phyloP scores from a whole-genome alignment of 2,888 invertebrate species.

The Cerceris rybyensis region DNA sequence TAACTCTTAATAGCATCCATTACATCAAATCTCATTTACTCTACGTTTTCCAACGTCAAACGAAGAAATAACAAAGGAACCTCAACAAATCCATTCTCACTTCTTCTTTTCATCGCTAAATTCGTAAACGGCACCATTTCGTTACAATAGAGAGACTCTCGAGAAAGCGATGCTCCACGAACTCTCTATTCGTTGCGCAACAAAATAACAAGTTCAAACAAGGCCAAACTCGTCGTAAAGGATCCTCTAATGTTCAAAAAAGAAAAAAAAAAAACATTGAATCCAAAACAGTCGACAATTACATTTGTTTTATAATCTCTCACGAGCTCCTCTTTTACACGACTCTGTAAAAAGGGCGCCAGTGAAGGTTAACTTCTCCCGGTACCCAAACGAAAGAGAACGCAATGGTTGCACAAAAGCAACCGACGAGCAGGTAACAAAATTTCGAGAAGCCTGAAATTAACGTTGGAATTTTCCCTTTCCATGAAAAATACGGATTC shows the following conservation, averaged over 20 bases:
- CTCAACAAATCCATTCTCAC: no score
- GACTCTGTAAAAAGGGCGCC: neutral
- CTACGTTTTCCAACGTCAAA: no score
- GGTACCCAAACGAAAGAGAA: neutral
- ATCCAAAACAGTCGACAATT: neutral
- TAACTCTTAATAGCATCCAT: no score
- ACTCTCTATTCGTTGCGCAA: slow-evolving; percentile 32
- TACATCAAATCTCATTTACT: no score
- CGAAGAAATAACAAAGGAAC: no score
- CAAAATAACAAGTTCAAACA: slow-evolving; percentile 26
- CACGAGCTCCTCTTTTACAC: neutral
- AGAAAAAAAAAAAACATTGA: slow-evolving; percentile 1
- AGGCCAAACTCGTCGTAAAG: slow-evolving; percentile 13
- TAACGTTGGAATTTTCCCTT: slow-evolving; percentile 24
- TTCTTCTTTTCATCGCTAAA: neutral
- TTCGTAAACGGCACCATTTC: neutral
- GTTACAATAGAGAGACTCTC: neutral
- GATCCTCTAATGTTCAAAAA: neutral
- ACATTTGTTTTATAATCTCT: neutral
- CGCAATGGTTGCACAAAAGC: neutral
- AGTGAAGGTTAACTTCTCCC: neutral
- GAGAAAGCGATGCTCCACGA: slow-evolving; percentile 44
- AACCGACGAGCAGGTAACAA: slow-evolving; percentile 16
- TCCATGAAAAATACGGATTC: slow-evolving; percentile 12
- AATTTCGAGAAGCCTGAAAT: slow-evolving; percentile 25